phyloP scores from a whole-genome alignment of 2,113 vertebrate species.

The Triplophysa dalaica region DNA sequence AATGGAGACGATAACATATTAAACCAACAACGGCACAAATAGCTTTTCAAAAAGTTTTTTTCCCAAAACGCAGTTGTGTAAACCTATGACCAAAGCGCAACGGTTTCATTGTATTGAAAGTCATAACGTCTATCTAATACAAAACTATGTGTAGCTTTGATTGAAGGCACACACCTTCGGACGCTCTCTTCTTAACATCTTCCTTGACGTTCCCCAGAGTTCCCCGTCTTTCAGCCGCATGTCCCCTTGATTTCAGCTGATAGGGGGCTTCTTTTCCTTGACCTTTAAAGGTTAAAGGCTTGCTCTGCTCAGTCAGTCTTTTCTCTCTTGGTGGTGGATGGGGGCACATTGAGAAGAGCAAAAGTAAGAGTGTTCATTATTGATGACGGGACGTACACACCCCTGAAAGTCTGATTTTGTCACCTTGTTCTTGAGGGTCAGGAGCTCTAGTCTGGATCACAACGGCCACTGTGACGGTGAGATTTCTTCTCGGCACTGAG shows the following conservation, averaged over 20 bases:
- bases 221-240: background rate
- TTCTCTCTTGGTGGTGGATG: constrained; percentile 15
- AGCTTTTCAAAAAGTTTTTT: too few species aligned
- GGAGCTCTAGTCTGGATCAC: background rate
- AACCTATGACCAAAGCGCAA: too few species aligned
- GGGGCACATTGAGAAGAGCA: constrained; percentile 19
- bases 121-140: background rate
- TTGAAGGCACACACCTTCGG: background rate
- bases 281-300: constrained; percentile 44
- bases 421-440: background rate
- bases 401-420: constrained; percentile 47
- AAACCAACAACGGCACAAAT: too few species aligned
- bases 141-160: background rate
- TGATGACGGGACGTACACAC: constrained; percentile 28
- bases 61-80: too few species aligned
- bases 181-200: background rate
- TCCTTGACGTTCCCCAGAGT: constrained; percentile 2
- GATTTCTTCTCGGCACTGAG: constrained; percentile 55
- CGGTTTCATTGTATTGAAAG: too few species aligned
- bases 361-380: constrained; percentile 23
- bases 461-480: constrained; percentile 3
- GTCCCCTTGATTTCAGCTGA: constrained; percentile 13
- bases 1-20: too few species aligned
- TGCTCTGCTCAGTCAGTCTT: constrained; percentile 16
- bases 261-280: constrained; percentile 31